Evolutionary conservation across 1,140 invertebrate genomes (phyloP).

Genomic region (Drosophila mayri): DNA sequence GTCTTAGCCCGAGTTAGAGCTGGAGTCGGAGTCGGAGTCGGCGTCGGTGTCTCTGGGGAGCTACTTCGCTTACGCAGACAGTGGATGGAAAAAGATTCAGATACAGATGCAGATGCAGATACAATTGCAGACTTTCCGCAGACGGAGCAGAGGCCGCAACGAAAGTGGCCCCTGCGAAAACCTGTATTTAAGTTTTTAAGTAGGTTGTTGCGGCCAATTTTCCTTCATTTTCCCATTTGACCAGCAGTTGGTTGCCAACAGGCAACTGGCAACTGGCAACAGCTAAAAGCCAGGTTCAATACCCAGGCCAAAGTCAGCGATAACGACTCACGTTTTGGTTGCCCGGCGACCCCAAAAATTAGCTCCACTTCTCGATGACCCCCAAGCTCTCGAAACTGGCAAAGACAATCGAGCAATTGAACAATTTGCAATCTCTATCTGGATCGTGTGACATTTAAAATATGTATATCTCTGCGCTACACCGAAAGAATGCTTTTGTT

Average conservation of each 20-base stretch:
- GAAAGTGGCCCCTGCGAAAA: conserved; percentile 64
- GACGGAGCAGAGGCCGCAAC: conserved; percentile 42
- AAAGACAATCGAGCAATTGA: conserved; percentile 42
- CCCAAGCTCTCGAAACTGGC: conserved; percentile 28
- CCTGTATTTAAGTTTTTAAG: conserved; percentile 70
- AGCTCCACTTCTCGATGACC: conserved; percentile 63
- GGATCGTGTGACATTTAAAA: conserved; percentile 74
- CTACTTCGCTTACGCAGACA: conserved; percentile 64
- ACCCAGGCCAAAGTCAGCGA: conserved; percentile 59
- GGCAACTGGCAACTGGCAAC: conserved; percentile 32
- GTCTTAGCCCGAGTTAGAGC: neutral
- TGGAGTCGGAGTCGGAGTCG: neutral
- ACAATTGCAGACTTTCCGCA: conserved; percentile 40
- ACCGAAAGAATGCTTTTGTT: conserved; percentile 10
- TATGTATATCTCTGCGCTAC: conserved; percentile 33
- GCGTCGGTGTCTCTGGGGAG: conserved; percentile 2
- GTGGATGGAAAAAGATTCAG: conserved; percentile 13
- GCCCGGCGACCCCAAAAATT: conserved; percentile 65
- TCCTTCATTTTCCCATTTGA: conserved; percentile 53
- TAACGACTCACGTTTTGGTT: conserved; percentile 62
- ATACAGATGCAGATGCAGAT: conserved; percentile 18
- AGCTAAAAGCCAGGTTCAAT: conserved; percentile 58
- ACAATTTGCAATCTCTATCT: conserved; percentile 52
- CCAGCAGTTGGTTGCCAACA: conserved; percentile 46
- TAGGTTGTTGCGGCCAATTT: conserved; percentile 60